Evolutionary conservation across 2,888 invertebrate genomes (phyloP), one percentile per base, ranked within the genome.

Genomic region (Cantharis lateralis): DNA sequence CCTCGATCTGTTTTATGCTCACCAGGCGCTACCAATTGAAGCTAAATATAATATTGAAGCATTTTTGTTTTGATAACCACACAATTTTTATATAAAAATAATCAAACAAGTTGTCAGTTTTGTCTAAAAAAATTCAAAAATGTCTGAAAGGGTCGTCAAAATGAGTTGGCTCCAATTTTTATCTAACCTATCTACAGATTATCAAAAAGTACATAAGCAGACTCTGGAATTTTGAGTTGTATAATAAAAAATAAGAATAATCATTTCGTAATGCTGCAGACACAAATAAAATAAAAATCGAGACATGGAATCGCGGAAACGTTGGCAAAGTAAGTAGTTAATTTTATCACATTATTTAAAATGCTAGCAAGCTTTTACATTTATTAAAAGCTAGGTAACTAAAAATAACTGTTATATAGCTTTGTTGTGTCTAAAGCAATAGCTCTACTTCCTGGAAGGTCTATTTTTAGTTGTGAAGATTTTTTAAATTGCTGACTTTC

Each of bases 361-460:
- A 75, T 75, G 71, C 74, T 69, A 28, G 69, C 74, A 77, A 74
- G 77, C 72, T 77, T 75, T 72, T 74, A 77, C 70, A 72, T 63
- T 77, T 77, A 74, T 75, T 73, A 32, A 72, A 76, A 76, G 77
- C 64, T 73, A 77, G 77, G 77, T 70, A 73, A 68, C 76, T 78
- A 76, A 76, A 78, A 76, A 78, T 76, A 78, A 76, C 76, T 74
- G 75, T 75, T 77, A 79, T 75, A 77, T 79, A 74, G 77, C 77
- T 79, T 77, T 79, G 79, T 79, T 79, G 79, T 77, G 79, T 79
- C 79, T 79, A 77, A 74, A 69, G 71, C 71, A 18, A 20, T 68
- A 68, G 68, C 68, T 72, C 61, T 72, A 77, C 77, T 79, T 79
- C 79, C 79, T 79, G 73, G 78, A 78, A 74, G 75, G 77, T 74